Conservation (phyloP, 2,888 invertebrate species). For the Mechanitis messenoides region DNA sequence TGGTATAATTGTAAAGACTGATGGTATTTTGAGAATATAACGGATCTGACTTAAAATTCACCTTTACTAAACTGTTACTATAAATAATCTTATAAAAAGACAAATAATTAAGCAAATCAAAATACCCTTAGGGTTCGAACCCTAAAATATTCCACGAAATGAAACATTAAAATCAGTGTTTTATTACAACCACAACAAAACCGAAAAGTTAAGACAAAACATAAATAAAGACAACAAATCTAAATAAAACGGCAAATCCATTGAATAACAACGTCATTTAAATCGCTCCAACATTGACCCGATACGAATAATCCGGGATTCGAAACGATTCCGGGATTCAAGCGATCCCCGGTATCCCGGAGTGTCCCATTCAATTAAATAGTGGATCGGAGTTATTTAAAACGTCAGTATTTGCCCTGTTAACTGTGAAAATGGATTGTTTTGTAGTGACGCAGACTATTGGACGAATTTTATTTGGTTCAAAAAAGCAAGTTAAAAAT, state of each 20-base stretch:
- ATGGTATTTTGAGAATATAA: too few relatives aligned
- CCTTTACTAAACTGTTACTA: too few relatives aligned
- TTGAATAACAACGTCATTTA: conserved; percentile 16
- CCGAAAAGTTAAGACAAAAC: conserved; percentile 2
- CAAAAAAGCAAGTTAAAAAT: conserved; percentile 1
- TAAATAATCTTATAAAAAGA: too few relatives aligned
- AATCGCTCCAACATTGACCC: conserved; percentile 16
- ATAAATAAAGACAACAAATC: conserved; percentile 2
- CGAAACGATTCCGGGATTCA: conserved; percentile 6
- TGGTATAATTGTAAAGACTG: too few relatives aligned
- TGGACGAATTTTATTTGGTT: conserved; percentile 4
- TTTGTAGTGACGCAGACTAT: conserved; percentile 11
- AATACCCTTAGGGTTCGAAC: too few relatives aligned
- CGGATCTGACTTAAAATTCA: too few relatives aligned
- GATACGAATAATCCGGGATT: conserved; percentile 15
- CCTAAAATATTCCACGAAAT: too few relatives aligned
- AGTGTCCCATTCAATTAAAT: conserved; percentile 23
- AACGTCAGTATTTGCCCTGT: conserved; percentile 17
- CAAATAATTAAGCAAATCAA: too few relatives aligned
- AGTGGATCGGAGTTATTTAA: conserved; percentile 19
- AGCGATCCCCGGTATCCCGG: conserved; percentile 13
- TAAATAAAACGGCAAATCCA: conserved; percentile 9
- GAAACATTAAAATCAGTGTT: too few relatives aligned
- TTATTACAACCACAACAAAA: neutral
- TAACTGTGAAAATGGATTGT: conserved; percentile 18